Percentiles rank a stretch among this genome's conserved stretches.
Conservation (phyloP, 92 coral and sea anemone species). For the Isaurus tuberculatus region DNA sequence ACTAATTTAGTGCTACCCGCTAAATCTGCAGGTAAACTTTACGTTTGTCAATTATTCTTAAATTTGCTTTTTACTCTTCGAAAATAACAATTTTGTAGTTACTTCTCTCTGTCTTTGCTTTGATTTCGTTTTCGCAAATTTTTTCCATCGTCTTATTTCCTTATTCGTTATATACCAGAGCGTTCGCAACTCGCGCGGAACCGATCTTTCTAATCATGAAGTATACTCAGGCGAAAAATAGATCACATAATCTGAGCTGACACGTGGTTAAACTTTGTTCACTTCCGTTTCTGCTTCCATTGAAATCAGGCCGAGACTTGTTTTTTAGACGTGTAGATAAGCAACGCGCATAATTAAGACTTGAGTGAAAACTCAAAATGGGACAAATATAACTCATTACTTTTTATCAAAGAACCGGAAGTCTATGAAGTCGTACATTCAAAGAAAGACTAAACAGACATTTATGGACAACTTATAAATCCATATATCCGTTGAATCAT, state of each 20-base stretch:
- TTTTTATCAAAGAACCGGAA: background rate
- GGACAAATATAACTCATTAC: background rate
- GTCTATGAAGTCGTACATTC: slow-evolving; percentile 5
- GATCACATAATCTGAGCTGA: background rate
- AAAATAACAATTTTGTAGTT: background rate
- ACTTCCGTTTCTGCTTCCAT: background rate
- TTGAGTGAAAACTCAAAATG: background rate
- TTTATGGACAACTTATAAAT: background rate
- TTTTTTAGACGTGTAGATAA: background rate
- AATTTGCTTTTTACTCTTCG: background rate
- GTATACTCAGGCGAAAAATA: background rate
- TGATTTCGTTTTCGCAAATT: background rate
- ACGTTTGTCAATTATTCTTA: background rate
- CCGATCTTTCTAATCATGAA: background rate
- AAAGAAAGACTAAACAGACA: background rate
- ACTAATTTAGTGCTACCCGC: background rate
- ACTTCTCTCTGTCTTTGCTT: background rate
- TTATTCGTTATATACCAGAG: background rate
- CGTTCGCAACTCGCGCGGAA: background rate
- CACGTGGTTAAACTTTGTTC: background rate
- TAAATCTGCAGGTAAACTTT: background rate
- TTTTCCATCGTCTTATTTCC: background rate
- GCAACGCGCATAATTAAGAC: background rate
- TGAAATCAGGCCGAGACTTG: background rate
- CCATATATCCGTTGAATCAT: background rate